phyloP scores from a whole-genome alignment of 2,113 vertebrate species.

The Garra rufa region DNA sequence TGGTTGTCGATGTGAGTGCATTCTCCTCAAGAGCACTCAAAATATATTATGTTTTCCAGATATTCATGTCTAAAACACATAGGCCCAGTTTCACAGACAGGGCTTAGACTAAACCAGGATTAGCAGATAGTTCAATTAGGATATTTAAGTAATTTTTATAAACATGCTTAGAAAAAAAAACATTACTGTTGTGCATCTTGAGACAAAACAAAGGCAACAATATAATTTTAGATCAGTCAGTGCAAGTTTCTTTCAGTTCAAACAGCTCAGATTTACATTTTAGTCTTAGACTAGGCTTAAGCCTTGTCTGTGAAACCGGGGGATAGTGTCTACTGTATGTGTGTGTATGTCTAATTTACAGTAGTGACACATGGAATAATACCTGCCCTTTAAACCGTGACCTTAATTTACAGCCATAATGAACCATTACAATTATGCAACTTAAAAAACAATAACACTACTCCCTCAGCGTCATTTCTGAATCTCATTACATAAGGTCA shows the following conservation, averaged over 20 bases:
- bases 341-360: background rate
- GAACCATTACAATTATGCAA: background rate
- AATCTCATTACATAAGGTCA: conserved; percentile 26
- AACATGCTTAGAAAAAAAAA: no score
- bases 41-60: background rate
- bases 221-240: no score
- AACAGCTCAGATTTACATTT: no score
- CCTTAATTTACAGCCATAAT: conserved; percentile 11
- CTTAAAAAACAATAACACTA: background rate
- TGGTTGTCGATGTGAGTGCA: background rate
- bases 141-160: no score
- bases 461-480: background rate
- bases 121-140: no score
- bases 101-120: no score
- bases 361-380: background rate
- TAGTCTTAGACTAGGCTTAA: no score
- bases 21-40: background rate
- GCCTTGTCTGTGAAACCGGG: no score
- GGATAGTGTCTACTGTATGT: background rate
- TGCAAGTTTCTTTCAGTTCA: no score
- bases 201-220: no score
- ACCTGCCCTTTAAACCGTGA: background rate
- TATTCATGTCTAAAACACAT: background rate
- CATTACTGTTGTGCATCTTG: no score
- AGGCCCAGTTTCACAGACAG: no score